These are phyloP conservation scores for Mythimna ferrago DNA, from an alignment of 2,888 invertebrate genomes.

Conservation along the genomic window DNA sequence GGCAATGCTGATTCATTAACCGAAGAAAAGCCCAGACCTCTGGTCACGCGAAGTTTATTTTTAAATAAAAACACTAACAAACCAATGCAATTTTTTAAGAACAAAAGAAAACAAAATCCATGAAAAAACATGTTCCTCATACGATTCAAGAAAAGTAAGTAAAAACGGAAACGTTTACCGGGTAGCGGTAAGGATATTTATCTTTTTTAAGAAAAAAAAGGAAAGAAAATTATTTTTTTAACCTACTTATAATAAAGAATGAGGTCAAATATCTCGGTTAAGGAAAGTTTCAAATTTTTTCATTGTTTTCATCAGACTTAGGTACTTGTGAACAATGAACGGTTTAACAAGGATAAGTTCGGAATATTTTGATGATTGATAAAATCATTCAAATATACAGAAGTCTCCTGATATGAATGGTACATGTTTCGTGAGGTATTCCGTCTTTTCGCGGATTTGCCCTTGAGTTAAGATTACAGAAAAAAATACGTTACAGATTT, in stretches of 20 bases:
- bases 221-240: constrained; percentile 43
- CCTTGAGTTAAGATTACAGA: too few species aligned
- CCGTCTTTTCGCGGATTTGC: too few species aligned
- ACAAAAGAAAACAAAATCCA: constrained; percentile 9
- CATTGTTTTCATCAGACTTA: constrained; percentile 29
- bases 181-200: constrained; percentile 25
- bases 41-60: too few species aligned
- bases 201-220: constrained; percentile 22
- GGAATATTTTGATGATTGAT: too few species aligned
- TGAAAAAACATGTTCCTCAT: constrained; percentile 9
- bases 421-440: too few species aligned
- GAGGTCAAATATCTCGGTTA: constrained; percentile 63
- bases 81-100: neutral
- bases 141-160: constrained; percentile 27
- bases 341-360: neutral
- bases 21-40: too few species aligned
- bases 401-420: too few species aligned
- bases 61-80: too few species aligned
- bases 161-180: constrained; percentile 25
- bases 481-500: too few species aligned
- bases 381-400: too few species aligned
- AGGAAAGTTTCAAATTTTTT: constrained; percentile 45
- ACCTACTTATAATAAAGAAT: constrained; percentile 48
- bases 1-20: too few species aligned
- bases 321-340: neutral